Evolutionary conservation across 2,888 invertebrate genomes (phyloP).

Genomic region (Dolichopus griseipennis): DNA sequence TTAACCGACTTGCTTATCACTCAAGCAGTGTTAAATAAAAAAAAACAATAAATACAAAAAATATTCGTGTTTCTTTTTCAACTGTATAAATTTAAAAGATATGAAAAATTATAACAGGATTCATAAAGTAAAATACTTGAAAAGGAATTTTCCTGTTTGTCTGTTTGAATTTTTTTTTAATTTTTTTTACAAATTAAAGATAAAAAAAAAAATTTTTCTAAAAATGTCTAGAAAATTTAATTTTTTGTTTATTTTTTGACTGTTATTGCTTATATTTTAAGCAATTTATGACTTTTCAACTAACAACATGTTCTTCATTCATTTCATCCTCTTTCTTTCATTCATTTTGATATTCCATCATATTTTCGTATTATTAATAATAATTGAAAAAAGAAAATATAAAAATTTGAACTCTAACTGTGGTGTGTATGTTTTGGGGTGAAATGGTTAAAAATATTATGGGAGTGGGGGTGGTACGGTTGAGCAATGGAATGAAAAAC

Average conservation of each 20-base stretch:
- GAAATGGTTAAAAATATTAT: too few relatives aligned
- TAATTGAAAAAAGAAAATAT: too few relatives aligned
- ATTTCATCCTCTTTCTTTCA: background rate
- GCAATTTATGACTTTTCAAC: background rate
- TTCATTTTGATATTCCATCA: background rate
- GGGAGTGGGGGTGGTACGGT: too few relatives aligned
- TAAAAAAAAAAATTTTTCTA: background rate
- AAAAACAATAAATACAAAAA: too few relatives aligned
- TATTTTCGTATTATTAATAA: background rate
- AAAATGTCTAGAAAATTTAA: background rate
- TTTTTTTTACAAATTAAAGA: background rate
- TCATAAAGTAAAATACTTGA: background rate
- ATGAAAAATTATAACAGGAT: background rate
- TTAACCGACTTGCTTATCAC: background rate
- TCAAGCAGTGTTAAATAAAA: background rate
- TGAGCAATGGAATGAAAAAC: background rate
- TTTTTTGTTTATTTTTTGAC: background rate
- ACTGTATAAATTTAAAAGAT: background rate
- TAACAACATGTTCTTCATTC: background rate
- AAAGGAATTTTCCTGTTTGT: background rate
- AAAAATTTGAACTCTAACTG: too few relatives aligned
- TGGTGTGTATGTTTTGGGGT: too few relatives aligned
- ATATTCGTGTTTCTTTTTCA: background rate
- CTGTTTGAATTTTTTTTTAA: background rate
- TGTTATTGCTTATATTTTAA: background rate